phyloP scores from a whole-genome alignment of 2,888 invertebrate genomes.

The Rhogogaster chlorosoma region DNA sequence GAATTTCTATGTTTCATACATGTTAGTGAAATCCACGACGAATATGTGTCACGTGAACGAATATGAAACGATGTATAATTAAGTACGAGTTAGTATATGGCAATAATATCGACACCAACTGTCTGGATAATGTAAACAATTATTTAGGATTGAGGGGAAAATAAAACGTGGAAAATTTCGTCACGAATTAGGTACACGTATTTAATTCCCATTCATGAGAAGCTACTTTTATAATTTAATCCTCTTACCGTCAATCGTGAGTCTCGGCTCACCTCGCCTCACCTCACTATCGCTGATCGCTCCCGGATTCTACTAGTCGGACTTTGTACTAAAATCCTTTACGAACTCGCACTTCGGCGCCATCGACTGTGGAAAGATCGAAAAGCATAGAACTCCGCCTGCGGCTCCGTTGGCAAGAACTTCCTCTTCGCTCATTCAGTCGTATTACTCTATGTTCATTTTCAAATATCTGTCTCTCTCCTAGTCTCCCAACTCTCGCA shows the following conservation, averaged over 20 bases:
- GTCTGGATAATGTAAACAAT: background rate
- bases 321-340: background rate
- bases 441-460: background rate
- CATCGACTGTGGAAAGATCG: conserved; percentile 10
- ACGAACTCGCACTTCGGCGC: conserved; percentile 24
- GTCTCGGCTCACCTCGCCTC: conserved; percentile 60
- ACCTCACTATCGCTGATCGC: background rate
- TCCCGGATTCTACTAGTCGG: background rate
- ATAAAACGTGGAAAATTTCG: background rate
- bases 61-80: background rate
- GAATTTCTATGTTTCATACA: background rate
- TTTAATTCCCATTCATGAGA: background rate
- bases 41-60: background rate
- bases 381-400: conserved; percentile 21
- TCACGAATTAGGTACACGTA: background rate
- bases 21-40: background rate
- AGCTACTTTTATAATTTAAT: conserved; percentile 57
- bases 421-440: background rate
- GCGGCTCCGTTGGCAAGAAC: conserved; percentile 39
- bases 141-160: background rate
- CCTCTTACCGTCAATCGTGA: conserved; percentile 65
- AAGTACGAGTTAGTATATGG: background rate
- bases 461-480: background rate
- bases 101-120: background rate
- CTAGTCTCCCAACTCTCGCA: background rate